Base-by-base conservation (phyloP, 2,888 invertebrate species). In the Sinopyrophorus schimmeli region DNA sequence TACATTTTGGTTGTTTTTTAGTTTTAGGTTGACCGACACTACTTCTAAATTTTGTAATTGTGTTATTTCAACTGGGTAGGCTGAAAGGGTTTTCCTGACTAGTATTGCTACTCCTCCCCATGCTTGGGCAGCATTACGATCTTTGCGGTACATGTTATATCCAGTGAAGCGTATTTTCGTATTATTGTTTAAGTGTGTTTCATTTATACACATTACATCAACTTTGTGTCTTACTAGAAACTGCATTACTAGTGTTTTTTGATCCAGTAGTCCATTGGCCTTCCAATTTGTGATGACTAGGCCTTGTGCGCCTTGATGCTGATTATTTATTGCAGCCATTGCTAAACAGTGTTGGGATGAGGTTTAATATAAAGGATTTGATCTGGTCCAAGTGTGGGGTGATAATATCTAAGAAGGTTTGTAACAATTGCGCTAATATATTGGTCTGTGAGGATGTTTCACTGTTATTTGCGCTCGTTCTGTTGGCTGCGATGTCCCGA, bases 231-330 rank as follows among this genome's bases (percentile, higher is more conserved):
- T 30, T 30, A 30, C 11, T 15, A 30, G 17, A 16, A 15, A 30
- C n/a, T 30, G 14, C 16, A 16, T 16, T 14, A 30, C 30, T 30
- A 30, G 16, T 30, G 30, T 16, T 30, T 6, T 30, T 30, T 30
- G 15, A 11, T 15, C n/a, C 6, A 30, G 16, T 11, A 30, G 17
- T 15, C 16, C 30, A n/a, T 30, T 30, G 16, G 30, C 30, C 4
- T 30, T 30, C 16, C 30, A 30, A 16, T 30, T 30, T 30, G 16
- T 30, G 30, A 30, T 30, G 17, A 16, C 30, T 30, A 30, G 16
- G 30, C 30, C n/a, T 30, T 30, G 30, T 30, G 5, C 16, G 30
- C 30, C 16, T 30, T 30, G 16, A 30, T 27, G 27, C 27, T 27
- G 27, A 9, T 27, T 27, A 27, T 12, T 27, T 27, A 2, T 27